These are phyloP conservation scores for Hyla sarda DNA, from an alignment of 2,113 vertebrate genomes.

Conservation along the genomic window DNA sequence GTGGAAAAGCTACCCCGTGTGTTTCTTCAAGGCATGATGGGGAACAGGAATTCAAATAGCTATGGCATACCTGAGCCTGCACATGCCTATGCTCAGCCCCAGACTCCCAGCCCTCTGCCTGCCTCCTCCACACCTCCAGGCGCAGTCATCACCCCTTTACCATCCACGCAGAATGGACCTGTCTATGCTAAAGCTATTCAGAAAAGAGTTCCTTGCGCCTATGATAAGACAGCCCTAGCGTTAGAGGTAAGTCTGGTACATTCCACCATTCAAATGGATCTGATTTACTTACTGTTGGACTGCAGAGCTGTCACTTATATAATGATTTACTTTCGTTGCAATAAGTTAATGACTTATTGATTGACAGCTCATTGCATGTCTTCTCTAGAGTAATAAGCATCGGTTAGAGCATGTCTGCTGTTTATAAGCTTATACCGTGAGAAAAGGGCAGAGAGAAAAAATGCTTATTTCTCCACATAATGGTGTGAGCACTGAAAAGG, in stretches of 20 bases:
- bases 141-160: constrained; percentile 84
- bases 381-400: background rate
- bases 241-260: constrained; percentile 84
- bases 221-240: constrained; percentile 96
- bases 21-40: constrained; percentile 78
- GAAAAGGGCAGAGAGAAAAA: background rate
- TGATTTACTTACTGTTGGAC: background rate
- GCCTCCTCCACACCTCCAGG: constrained; percentile 81
- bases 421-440: background rate
- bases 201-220: constrained; percentile 97
- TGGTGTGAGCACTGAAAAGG: too few relatives aligned
- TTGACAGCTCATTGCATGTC: background rate
- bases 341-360: constrained; percentile 10
- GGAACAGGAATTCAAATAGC: constrained; percentile 94
- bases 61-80: constrained; percentile 96
- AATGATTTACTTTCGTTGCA: background rate
- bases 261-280: background rate
- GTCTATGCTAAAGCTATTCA: constrained; percentile 97
- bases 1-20: constrained; percentile 92
- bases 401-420: background rate
- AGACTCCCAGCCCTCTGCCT: constrained; percentile 89
- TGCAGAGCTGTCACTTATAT: background rate
- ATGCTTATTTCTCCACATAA: background rate
- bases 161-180: constrained; percentile 94
- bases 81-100: constrained; percentile 91